These are phyloP conservation scores for Planiliza haematocheilus DNA, from an alignment of 2,113 vertebrate species.

Conservation along the genomic window DNA sequence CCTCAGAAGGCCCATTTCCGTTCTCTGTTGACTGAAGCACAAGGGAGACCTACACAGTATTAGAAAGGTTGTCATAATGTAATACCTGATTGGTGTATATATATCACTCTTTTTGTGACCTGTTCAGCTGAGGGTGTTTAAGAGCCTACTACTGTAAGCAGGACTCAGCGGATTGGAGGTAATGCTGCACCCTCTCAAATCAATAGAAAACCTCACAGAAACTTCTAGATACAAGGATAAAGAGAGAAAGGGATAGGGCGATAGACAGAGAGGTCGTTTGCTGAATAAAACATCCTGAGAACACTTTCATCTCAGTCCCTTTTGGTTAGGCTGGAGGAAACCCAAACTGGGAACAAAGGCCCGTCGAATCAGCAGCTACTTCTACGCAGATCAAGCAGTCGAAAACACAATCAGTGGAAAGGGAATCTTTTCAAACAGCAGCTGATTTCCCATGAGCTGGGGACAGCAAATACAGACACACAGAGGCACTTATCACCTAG, in stretches of 20 bases:
- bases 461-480: slow-evolving; percentile 31
- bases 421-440: slow-evolving; percentile 65
- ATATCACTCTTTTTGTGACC: neutral
- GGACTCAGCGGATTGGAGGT: slow-evolving; percentile 18
- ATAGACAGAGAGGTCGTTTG: slow-evolving; percentile 6
- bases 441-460: slow-evolving; percentile 59
- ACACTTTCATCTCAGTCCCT: slow-evolving; percentile 69
- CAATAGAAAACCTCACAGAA: slow-evolving; percentile 48
- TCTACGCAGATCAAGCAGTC: slow-evolving; percentile 52
- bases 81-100: neutral
- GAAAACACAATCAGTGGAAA: slow-evolving; percentile 54
- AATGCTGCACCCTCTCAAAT: slow-evolving; percentile 38
- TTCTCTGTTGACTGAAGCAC: too few species aligned
- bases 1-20: too few species aligned
- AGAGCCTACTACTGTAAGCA: slow-evolving; percentile 2
- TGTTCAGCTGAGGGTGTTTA: slow-evolving; percentile 25
- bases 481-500: slow-evolving; percentile 46
- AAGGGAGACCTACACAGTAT: too few species aligned
- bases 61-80: too few species aligned
- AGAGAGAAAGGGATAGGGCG: neutral
- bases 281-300: slow-evolving; percentile 73
- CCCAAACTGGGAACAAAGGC: slow-evolving; percentile 67
- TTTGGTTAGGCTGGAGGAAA: slow-evolving; percentile 56
- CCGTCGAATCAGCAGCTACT: slow-evolving; percentile 61
- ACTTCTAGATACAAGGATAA: neutral